Evolutionary conservation across 2,888 invertebrate species (phyloP), one percentile per base, ranked within the genome.

Genomic region (Drosophila sordidula): DNA sequence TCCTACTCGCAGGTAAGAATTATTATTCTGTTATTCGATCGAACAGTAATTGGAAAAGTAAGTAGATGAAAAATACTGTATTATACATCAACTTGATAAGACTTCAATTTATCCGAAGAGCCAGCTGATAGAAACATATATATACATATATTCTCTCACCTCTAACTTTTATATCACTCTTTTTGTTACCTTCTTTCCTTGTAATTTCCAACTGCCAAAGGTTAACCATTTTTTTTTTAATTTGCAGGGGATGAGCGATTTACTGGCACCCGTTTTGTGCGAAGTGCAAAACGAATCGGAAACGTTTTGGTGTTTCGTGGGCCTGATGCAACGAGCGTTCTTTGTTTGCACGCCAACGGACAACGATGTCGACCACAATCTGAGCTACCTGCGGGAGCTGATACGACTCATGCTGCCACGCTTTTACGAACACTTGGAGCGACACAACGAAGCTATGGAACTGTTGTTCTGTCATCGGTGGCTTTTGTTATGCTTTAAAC

Each of bases 221-320:
- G n/a, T n/a, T n/a, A n/a, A n/a, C n/a, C n/a, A n/a, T n/a, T n/a
- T n/a, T n/a, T 29, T 12, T 12, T 12, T 96, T 96, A 89, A 97
- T 0, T 68, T 59, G 0, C 97, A 98, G 93, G 99, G 99, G 26
- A 99, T 99, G 99, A 98, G 98, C 88, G 99, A 99, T 91, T 94
- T 99, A 8, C 92, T 99, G 66, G 97, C 98, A 2, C 99, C 99
- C 0, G 96, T 99, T 6, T 93, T 99, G 22, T 97, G 97, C 77
- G 97, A 99, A 91, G 95, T 99, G 89, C 96, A 97, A 90, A 97
- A 98, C 90, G 99, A 99, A 93, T 96, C 98, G 2, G 98, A 98
- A 90, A 96, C 98, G 0, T 99, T 99, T 91, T 99, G 99, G 99
- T 98, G 98, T 90, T 99, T 99, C 92, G 98, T 97, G 26, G 98